A percentile compares a stretch with the other conserved stretches of the same genome.
These are phyloP conservation scores for Pycnonotus jocosus DNA, from an alignment of 2,113 vertebrate genomes.

Conservation along the genomic window DNA sequence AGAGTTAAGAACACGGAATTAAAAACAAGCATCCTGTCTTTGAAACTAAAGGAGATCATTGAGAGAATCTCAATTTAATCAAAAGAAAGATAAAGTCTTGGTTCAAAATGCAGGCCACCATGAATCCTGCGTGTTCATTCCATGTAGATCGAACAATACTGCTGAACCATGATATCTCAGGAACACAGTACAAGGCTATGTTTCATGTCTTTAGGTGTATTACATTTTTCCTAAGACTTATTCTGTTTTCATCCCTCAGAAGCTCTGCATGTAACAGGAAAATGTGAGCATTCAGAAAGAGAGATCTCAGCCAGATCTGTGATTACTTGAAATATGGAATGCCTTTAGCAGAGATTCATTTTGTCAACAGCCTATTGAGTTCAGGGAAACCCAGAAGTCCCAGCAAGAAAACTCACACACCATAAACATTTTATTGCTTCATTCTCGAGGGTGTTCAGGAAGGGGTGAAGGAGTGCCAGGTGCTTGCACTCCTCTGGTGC, in stretches of 20 bases:
- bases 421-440: background rate
- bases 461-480: background rate
- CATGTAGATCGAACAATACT: background rate
- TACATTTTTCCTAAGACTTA: background rate
- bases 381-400: background rate
- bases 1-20: background rate
- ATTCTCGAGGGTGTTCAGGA: background rate
- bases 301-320: background rate
- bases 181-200: background rate
- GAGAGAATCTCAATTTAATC: background rate
- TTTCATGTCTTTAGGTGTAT: background rate
- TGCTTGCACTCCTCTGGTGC: background rate
- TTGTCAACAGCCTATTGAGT: background rate
- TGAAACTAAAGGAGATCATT: background rate
- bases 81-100: background rate
- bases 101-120: background rate
- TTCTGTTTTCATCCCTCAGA: background rate
- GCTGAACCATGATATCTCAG: background rate
- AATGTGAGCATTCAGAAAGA: background rate
- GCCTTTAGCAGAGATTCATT: background rate
- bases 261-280: background rate
- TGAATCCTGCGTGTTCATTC: background rate
- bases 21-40: background rate
- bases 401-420: rapidly evolving
- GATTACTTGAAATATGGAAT: background rate